These are phyloP conservation scores for Caenorhabditis remanei DNA, from an alignment of 1,140 invertebrate genomes.

Conservation along the genomic window DNA sequence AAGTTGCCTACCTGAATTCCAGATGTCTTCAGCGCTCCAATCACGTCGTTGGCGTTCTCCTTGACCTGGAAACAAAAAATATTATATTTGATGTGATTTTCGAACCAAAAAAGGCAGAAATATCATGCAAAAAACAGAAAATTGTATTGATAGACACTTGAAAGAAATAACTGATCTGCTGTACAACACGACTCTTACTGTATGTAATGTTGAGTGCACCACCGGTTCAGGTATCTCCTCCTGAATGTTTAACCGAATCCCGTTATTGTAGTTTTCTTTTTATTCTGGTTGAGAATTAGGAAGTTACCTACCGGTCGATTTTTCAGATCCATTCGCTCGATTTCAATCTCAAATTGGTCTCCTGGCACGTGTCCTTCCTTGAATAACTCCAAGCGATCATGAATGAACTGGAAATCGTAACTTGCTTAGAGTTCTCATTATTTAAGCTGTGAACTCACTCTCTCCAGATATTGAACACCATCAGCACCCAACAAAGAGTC, in stretches of 20 bases:
- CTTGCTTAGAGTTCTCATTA: background rate
- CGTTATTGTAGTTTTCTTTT: background rate
- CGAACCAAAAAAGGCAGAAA: background rate
- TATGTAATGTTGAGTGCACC: slow-evolving; percentile 64
- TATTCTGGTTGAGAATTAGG: too few relatives aligned
- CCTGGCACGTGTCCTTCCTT: slow-evolving; percentile 68
- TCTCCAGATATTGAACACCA: slow-evolving; percentile 75
- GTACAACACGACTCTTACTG: slow-evolving; percentile 61
- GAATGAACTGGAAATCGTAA: slow-evolving; percentile 68
- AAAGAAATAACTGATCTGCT: slow-evolving; percentile 15
- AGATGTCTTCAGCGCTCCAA: slow-evolving; percentile 71
- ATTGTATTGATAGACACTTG: background rate
- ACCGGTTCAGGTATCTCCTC: background rate
- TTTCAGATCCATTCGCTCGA: slow-evolving; percentile 51
- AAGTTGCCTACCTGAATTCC: slow-evolving; percentile 64
- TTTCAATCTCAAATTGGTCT: slow-evolving; percentile 73
- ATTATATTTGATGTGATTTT: background rate
- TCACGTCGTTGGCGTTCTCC: slow-evolving; percentile 73
- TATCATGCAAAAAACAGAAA: slow-evolving; percentile 16
- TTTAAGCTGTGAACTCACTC: slow-evolving; percentile 55
- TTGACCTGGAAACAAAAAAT: slow-evolving; percentile 66
- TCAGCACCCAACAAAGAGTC: slow-evolving; percentile 70
- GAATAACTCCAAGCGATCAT: slow-evolving; percentile 68
- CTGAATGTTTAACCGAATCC: slow-evolving; percentile 16
- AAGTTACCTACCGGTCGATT: background rate